A percentile compares a stretch with the other conserved stretches of the same genome.
phyloP scores from a whole-genome alignment of 2,113 vertebrate genomes.

The Pteronura brasiliensis region DNA sequence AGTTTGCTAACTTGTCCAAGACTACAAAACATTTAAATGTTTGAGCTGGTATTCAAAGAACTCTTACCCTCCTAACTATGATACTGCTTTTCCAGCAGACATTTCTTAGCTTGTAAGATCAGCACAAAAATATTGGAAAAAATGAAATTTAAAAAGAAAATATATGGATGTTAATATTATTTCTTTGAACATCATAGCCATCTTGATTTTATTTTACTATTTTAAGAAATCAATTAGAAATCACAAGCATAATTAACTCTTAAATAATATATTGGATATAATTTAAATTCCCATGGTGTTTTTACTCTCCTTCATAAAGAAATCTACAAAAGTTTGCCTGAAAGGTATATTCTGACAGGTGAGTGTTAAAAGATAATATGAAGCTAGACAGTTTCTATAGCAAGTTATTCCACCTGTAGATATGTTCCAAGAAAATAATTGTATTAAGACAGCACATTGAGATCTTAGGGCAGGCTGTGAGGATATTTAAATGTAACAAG shows the following conservation, averaged over 20 bases:
- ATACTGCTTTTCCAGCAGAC: neutral
- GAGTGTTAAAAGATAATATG: neutral
- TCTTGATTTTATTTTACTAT: neutral
- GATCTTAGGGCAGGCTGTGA: neutral
- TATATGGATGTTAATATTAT: neutral
- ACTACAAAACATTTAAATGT: neutral
- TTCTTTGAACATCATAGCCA: neutral
- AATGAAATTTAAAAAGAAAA: neutral
- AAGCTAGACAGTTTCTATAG: neutral
- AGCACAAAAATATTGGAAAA: neutral
- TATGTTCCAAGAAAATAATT: neutral
- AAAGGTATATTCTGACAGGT: neutral
- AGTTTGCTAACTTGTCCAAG: neutral
- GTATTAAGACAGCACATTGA: neutral
- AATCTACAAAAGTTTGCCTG: neutral
- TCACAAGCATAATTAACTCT: neutral
- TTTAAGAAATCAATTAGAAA: neutral
- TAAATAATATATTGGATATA: neutral
- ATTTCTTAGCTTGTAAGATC: neutral
- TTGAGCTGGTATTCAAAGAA: neutral
- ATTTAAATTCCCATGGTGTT: neutral
- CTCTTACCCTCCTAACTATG: neutral
- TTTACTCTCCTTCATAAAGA: neutral
- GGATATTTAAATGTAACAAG: conserved; percentile 10
- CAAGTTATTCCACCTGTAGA: neutral